Evolutionary conservation across 92 coral and sea anemone genomes (phyloP), one percentile per base, ranked within the genome.

Genomic region (Pocillopora grandis): DNA sequence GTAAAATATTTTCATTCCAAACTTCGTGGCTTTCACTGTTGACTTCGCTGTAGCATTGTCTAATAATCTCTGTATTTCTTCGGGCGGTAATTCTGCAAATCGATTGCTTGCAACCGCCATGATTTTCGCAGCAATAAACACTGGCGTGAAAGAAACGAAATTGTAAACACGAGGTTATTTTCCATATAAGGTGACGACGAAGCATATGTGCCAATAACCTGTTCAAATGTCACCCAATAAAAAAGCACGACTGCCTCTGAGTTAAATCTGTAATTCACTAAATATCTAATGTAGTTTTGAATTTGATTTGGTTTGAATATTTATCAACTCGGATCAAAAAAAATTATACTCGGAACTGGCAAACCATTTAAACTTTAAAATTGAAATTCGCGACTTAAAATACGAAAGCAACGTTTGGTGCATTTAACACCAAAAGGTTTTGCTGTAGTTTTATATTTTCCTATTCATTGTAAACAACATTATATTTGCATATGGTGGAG

Each of bases 171-270:
- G 75, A n/a, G 75, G 21, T 42, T 70, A 9, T 66, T 70, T 70
- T 36, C 75, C 75, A 70, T 70, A 70, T 70, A 70, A 35, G 75
- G 75, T 33, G 20, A 35, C 57, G 56, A 9, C 75, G 75, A 37
- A 70, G 75, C 75, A 70, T 70, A 70, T 70, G 75, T 70, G 36
- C 75, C 75, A 70, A 70, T 70, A 70, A 70, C 75, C 75, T 5
- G 52, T 70, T 35, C 75, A 42, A 20, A 2, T 70, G 36, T 36
- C 21, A 70, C 12, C 75, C 75, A 70, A 70, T 70, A 3, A 37
- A 55, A 35, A 37, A 70, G 12, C 75, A 6, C 0, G 55, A 70
- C 17, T 36, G 8, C 9, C 75, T 55, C 5, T 52, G 11, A 70
- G 75, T 69, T 66, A 70, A n/a, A 70, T 70, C 42, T 36, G 19